Base-by-base conservation (phyloP, 2,888 invertebrate genomes). In the Perithous albicinctus region DNA sequence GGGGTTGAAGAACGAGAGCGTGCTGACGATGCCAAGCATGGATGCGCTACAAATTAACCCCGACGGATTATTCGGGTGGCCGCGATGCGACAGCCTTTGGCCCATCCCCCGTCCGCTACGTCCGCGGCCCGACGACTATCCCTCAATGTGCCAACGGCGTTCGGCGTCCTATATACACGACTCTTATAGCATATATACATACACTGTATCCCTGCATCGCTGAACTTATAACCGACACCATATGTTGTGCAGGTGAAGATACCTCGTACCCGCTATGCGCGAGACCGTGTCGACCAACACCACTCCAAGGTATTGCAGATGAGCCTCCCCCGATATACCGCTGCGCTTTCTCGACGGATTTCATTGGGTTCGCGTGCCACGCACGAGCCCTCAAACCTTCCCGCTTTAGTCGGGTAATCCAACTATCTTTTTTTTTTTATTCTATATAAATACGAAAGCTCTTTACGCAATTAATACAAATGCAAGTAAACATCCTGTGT, bases 211-310 rank as follows among this genome's bases (percentile, higher is more conserved):
- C 56, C n/a, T 70, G 23, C 59, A 61, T 63, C 56, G 73, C 32
- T 74, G 70, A 72, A 67, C 59, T 23, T 67, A 86, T 85, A 85
- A 79, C 84, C 85, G 84, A 86, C 85, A 75, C 90, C 91, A 90
- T 90, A 90, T 91, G 90, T 88, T 84, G 89, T 87, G 90, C 90
- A 90, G 90, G 90, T 91, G 90, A 90, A 90, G 87, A 88, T 85
- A 87, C 85, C 41, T 69, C 75, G 70, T 70, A 51, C 66, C 56
- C 46, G 64, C 29, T 72, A 76, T 82, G 67, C 79, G 76, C 72
- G 76, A 79, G 79, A 82, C 78, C 78, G 81, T 78, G 77, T 77
- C 76, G 80, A 69, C 73, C 51, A 61, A 73, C 56, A 43, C 54
- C 12, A 10, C n/a, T 15, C 7, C 59, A 32, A 59, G 32, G 66